Percentiles rank a stretch among this genome's conserved stretches.
These are phyloP conservation scores for Sarotherodon lohbergeri DNA, from an alignment of 2,113 vertebrate species.

Conservation along the genomic window DNA sequence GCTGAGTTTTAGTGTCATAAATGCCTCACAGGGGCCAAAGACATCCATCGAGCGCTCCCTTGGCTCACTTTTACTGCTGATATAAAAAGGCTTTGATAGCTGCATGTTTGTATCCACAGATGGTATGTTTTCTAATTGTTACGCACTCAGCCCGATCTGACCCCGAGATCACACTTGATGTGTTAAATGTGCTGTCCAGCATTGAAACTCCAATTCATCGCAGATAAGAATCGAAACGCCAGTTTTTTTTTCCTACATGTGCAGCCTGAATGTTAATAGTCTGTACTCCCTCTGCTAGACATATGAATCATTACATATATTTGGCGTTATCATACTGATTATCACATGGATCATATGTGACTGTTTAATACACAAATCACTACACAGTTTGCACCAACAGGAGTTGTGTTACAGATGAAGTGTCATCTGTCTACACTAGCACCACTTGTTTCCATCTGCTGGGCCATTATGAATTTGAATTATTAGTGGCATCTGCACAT, in stretches of 20 bases:
- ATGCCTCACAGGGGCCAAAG: background rate
- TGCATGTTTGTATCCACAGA: background rate
- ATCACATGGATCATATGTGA: background rate
- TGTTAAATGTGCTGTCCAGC: background rate
- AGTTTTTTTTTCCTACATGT: fast-evolving
- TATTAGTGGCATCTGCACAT: background rate
- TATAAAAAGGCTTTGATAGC: background rate
- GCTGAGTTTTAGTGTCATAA: conserved; percentile 12
- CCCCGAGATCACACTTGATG: background rate
- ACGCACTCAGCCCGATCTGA: background rate
- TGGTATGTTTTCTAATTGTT: background rate
- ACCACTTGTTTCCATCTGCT: conserved; percentile 23
- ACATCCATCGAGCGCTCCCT: background rate
- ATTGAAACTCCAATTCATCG: background rate
- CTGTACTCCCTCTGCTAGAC: background rate
- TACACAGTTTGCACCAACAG: background rate
- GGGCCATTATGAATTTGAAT: background rate
- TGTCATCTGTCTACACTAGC: background rate
- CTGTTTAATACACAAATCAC: background rate
- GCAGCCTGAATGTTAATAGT: background rate
- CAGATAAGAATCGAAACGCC: background rate
- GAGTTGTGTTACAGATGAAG: background rate
- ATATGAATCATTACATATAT: background rate
- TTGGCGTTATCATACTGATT: background rate
- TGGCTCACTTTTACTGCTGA: background rate